Evolutionary conservation across 1,140 invertebrate species (phyloP).

Genomic region (Scaptomyza hsui): DNA sequence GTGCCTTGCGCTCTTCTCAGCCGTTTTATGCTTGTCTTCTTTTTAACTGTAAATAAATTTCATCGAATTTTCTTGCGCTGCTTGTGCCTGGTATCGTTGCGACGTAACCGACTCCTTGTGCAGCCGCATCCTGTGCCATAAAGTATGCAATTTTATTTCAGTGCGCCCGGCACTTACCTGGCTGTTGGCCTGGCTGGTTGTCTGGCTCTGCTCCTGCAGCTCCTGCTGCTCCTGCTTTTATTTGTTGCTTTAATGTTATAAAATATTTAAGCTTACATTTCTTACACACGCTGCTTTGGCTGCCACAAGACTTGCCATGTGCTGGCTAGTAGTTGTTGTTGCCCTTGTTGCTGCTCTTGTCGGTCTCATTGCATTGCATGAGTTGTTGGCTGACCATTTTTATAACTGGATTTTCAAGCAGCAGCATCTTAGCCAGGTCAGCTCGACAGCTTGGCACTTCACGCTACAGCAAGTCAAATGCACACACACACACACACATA

Average conservation of each 20-base stretch:
- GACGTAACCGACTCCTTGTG: slow-evolving; percentile 8
- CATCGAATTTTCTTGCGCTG: slow-evolving; percentile 67
- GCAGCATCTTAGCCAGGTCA: slow-evolving; percentile 52
- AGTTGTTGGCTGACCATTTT: slow-evolving; percentile 64
- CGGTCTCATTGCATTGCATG: slow-evolving; percentile 54
- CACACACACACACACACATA: slow-evolving; percentile 7
- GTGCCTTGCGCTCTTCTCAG: slow-evolving; percentile 4
- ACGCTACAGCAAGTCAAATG: slow-evolving; percentile 24
- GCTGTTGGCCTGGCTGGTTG: slow-evolving; percentile 37
- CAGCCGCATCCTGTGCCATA: slow-evolving; percentile 64
- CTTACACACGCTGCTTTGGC: slow-evolving; percentile 47
- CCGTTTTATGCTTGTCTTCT: slow-evolving; percentile 65
- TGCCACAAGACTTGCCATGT: slow-evolving; percentile 20
- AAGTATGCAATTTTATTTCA: slow-evolving; percentile 81
- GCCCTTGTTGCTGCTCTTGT: slow-evolving; percentile 19
- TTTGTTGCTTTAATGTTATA: slow-evolving; percentile 67
- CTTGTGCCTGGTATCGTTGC: slow-evolving; percentile 23
- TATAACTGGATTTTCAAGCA: slow-evolving; percentile 72
- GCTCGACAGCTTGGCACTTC: slow-evolving; percentile 45
- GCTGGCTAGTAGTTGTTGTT: not conserved
- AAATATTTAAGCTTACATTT: slow-evolving; percentile 82
- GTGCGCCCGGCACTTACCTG: slow-evolving; percentile 70
- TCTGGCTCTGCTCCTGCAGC: slow-evolving; percentile 5
- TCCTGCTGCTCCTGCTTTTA: slow-evolving; percentile 22
- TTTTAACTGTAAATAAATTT: slow-evolving; percentile 83